Evolutionary conservation across 2,888 invertebrate species (phyloP).

Genomic region (Trichopoda pennipes): DNA sequence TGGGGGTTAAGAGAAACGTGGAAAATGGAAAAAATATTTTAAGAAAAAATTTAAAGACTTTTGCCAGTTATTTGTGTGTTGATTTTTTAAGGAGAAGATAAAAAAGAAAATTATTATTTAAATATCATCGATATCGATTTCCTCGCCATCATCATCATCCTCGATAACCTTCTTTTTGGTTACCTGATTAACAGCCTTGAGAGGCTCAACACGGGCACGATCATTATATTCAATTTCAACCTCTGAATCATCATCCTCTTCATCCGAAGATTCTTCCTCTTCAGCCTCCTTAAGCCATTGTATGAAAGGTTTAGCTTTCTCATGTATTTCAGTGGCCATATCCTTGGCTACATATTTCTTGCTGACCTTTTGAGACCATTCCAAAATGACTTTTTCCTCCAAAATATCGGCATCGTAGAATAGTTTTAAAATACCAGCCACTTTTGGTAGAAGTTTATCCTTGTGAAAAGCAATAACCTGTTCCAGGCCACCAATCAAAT

Average conservation of each 20-base stretch:
- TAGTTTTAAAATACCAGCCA: constrained; percentile 92
- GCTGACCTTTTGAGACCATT: constrained; percentile 97
- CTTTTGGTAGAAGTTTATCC: constrained; percentile 90
- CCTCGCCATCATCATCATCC: constrained; percentile 89
- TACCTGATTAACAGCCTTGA: constrained; percentile 84
- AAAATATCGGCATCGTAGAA: constrained; percentile 97
- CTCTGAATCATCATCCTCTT: constrained; percentile 84
- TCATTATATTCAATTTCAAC: constrained; percentile 93
- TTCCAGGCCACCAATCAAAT: constrained; percentile 96
- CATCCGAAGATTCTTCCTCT: constrained; percentile 92
- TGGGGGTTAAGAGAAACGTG: no score
- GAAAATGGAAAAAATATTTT: background rate
- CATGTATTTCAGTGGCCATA: constrained; percentile 93
- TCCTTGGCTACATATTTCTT: constrained; percentile 97
- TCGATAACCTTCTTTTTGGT: constrained; percentile 81
- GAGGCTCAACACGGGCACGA: constrained; percentile 88
- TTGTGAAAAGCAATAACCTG: constrained; percentile 92
- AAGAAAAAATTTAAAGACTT: constrained; percentile 15
- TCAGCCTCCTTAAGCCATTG: constrained; percentile 99
- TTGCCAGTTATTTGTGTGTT: constrained; percentile 36
- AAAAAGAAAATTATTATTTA: constrained; percentile 80
- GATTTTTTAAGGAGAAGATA: background rate
- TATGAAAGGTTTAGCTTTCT: constrained; percentile 95
- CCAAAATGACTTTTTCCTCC: constrained; percentile 95
- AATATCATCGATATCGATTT: constrained; percentile 96